Evolutionary conservation across 2,888 invertebrate genomes (phyloP), one percentile per base, ranked within the genome.

Genomic region (Sicus ferrugineus): DNA sequence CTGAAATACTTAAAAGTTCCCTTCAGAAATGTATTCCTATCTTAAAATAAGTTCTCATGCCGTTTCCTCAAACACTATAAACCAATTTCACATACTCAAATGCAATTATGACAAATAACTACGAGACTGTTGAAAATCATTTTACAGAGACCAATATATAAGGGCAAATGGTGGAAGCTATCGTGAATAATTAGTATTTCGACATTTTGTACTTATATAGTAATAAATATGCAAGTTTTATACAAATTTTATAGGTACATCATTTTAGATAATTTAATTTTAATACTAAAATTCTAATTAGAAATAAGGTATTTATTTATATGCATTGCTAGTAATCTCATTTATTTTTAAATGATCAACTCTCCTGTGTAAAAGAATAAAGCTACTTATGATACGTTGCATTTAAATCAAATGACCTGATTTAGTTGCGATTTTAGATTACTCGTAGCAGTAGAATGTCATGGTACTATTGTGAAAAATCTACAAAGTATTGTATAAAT

Each of bases 21-120:
- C 59, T 67, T 67, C 21, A 30, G 26, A 59, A 67, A 28, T n/a
- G 48, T 59, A 59, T 67, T 67, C 67, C 67, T 67, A 34, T 26
- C 54, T 66, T 16, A 56, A 66, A 30, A 46, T 67, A 67, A 48
- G 23, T 26, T 48, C 19, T 54, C 30, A 67, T 30, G n/a, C 16
- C 34, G 46, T 38, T 26, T 38, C 52, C 54, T 66, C 54, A 26
- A 63, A 48, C 4, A 26, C 9, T 21, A 28, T 56, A 23, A 21
- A 16, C 30, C 52, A 48, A 48, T 31, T 23, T 64, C 52, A 52
- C 34, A 52, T 52, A 63, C 65, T 61, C 69, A 31, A 42, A 69
- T 67, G 66, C 34, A 63, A 70, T 54, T 67, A 70, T 70, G 70
- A 70, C 70, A 70, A 70, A 70, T 70, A 70, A 70, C 50, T 63